Base-by-base conservation (phyloP, 2,888 invertebrate genomes). In the Drosophila kuntzei region DNA sequence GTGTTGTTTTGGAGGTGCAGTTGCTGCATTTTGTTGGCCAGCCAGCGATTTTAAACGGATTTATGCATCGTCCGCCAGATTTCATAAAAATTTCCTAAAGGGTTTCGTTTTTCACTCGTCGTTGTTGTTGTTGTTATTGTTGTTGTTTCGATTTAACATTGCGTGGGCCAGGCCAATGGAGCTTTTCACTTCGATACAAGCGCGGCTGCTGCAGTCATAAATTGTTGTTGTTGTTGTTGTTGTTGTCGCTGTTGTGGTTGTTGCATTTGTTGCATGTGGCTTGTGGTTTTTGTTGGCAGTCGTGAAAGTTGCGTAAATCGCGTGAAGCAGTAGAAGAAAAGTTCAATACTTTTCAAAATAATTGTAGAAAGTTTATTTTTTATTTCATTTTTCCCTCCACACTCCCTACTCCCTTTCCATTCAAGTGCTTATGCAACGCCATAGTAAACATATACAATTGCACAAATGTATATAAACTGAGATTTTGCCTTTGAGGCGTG, bases 241-340 rank as follows among this genome's bases (percentile, higher is more conserved):
- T 44, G 49, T 25, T 64, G 68, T 43, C 67, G 47, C 47, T 71
- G 68, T 44, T 66, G 66, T 14, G 36, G 41, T 37, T 62, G 66
- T 36, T 53, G 54, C 32, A 36, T 51, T 1, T 46, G 37, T 61
- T 44, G 54, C 44, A 60, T 53, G 65, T 54, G 66, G 62, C 47
- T 72, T 82, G 62, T 79, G 78, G 71, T 69, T 68, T 68, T 43
- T 44, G 62, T 67, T 72, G 73, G 62, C 71, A 57, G 64, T 76
- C 80, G 89, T 85, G 89, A 87, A 87, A 87, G 89, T 88, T 87
- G 89, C 88, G 89, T 87, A 88, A 88, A 87, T 84, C 84, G 85
- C 85, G 89, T 86, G 83, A 87, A 85, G 61, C 37, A 32, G 80
- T 86, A 79, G 78, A 86, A 80, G 84, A 86, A 86, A 84, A 83